Conservation (phyloP, 1,140 invertebrate species). For the Trichonephila clavipes region DNA sequence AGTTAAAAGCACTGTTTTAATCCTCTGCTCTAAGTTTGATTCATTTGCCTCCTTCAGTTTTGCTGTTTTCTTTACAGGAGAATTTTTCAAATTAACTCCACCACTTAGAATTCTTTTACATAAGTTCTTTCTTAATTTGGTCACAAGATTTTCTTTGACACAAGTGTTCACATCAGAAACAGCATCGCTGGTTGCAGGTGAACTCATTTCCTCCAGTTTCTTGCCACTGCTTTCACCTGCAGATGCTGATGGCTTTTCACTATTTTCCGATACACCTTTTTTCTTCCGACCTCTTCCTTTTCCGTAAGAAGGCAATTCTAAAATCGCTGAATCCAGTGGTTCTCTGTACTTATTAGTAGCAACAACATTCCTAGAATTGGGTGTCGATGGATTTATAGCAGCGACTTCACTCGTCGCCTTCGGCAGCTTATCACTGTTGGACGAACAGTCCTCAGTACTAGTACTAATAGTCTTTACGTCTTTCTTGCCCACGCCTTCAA, state of each 20-base stretch:
- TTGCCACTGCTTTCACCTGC: neutral
- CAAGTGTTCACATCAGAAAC: neutral
- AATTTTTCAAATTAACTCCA: neutral
- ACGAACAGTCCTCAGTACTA: too few relatives aligned
- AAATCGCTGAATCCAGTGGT: neutral
- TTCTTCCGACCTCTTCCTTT: slow-evolving; percentile 62
- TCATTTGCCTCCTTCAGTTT: too few relatives aligned
- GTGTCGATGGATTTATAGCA: neutral
- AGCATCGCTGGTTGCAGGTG: too few relatives aligned
- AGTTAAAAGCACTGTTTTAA: too few relatives aligned
- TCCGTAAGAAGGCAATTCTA: slow-evolving; percentile 34
- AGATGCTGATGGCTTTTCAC: neutral
- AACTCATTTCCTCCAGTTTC: neutral
- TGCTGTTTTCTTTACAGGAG: neutral
- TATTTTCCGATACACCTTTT: slow-evolving; percentile 9
- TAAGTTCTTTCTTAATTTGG: neutral
- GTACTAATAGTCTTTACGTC: too few relatives aligned
- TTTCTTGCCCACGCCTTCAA: too few relatives aligned
- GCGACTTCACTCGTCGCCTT: neutral
- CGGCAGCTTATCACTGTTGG: too few relatives aligned
- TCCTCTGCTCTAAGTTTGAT: too few relatives aligned
- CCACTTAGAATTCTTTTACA: neutral
- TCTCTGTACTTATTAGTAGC: neutral
- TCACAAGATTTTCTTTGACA: neutral
- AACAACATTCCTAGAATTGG: neutral